phyloP scores from a whole-genome alignment of 2,113 vertebrate species.

The Oreochromis niloticus region DNA sequence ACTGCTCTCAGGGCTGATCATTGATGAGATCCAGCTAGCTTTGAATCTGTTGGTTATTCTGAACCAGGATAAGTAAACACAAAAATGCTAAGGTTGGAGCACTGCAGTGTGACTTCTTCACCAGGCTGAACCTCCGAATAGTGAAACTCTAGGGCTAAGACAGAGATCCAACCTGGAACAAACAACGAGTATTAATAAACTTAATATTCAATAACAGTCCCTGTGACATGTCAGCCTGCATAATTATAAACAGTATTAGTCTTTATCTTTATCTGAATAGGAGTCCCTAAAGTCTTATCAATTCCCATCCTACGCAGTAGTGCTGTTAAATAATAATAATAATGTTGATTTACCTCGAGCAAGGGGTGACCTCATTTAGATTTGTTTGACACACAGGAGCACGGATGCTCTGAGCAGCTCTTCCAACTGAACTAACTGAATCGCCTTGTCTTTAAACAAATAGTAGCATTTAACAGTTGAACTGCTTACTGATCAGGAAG shows the following conservation, averaged over 20 bases:
- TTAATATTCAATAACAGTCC: no score
- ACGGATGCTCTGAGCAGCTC: not conserved
- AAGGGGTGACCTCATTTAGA: rapidly evolving
- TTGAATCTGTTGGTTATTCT: no score
- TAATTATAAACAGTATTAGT: not conserved
- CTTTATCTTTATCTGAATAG: not conserved
- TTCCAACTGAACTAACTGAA: not conserved
- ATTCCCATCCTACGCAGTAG: rapidly evolving
- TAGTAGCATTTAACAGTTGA: not conserved
- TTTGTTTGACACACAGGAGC: not conserved
- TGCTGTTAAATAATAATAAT: rapidly evolving
- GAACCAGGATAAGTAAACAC: no score
- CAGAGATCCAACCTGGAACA: no score
- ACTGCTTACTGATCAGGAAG: not conserved
- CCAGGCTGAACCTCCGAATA: no score
- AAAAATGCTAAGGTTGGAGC: no score
- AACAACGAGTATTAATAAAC: no score
- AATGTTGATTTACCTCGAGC: not conserved
- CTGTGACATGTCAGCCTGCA: not conserved
- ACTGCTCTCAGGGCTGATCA: no score
- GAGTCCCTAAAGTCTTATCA: not conserved
- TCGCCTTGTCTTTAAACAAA: not conserved
- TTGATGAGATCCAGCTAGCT: no score
- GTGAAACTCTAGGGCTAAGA: no score
- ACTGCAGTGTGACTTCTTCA: no score